Evolutionary conservation across 2,113 vertebrate species (phyloP).

Genomic region (Oreamnos americanus): DNA sequence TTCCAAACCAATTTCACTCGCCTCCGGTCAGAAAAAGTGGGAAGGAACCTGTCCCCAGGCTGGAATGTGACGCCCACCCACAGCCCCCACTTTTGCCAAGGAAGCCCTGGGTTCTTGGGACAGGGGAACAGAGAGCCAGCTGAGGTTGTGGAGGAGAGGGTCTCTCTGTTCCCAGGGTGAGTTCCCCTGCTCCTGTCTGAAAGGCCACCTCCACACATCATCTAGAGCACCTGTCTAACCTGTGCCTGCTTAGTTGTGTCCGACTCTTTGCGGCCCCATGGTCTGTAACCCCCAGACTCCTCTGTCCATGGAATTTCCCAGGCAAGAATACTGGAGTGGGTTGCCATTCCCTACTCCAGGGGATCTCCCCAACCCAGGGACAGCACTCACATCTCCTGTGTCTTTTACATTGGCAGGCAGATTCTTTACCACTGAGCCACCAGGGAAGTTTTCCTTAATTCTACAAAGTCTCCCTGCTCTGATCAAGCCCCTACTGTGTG

Average conservation of each 20-base stretch:
- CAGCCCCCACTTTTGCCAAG: background rate
- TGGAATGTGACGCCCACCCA: constrained; percentile 6
- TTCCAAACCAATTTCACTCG: background rate
- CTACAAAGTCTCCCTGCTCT: background rate
- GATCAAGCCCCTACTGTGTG: background rate
- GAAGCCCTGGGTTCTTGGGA: background rate
- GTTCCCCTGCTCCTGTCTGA: background rate
- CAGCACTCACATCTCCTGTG: background rate
- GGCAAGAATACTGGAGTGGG: background rate
- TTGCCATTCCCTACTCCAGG: background rate
- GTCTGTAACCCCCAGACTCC: background rate
- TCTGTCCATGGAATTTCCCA: background rate
- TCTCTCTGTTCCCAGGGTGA: background rate
- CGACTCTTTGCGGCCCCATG: background rate
- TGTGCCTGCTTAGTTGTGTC: background rate
- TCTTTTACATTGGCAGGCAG: background rate
- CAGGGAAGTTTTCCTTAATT: background rate
- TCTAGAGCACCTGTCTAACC: background rate
- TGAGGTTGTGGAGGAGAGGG: background rate
- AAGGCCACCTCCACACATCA: background rate
- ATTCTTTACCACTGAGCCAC: background rate
- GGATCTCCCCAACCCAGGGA: background rate
- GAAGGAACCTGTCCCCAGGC: background rate
- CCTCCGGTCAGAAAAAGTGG: background rate
- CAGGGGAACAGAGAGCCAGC: background rate